phyloP scores from a whole-genome alignment of 2,888 invertebrate species.

The Eilema caniola region DNA sequence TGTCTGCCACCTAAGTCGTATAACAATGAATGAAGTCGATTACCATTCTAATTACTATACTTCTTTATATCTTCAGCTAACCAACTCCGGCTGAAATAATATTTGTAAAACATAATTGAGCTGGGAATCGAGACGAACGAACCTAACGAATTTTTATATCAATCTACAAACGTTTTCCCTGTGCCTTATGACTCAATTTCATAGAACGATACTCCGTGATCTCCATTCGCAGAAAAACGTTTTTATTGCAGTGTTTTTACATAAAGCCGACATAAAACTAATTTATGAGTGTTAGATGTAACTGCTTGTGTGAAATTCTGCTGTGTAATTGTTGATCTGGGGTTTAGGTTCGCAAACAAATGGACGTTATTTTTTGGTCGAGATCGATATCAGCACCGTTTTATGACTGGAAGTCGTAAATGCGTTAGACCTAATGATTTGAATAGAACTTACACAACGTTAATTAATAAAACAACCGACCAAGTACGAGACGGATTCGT shows the following conservation, averaged over 20 bases:
- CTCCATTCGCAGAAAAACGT: slow-evolving; percentile 64
- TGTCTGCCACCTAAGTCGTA: too few species aligned
- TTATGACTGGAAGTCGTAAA: slow-evolving; percentile 13
- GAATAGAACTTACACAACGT: neutral
- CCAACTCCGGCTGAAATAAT: too few species aligned
- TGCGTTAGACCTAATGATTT: neutral
- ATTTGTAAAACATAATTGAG: too few species aligned
- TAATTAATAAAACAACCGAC: too few species aligned
- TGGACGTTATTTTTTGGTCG: slow-evolving; percentile 14
- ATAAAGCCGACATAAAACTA: slow-evolving; percentile 76
- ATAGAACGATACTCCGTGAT: slow-evolving; percentile 49
- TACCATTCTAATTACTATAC: too few species aligned
- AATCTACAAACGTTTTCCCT: slow-evolving; percentile 30
- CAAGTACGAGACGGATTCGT: too few species aligned
- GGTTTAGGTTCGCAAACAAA: slow-evolving; percentile 19
- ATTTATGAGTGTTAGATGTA: slow-evolving; percentile 64
- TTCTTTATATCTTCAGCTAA: too few species aligned
- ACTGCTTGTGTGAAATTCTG: slow-evolving; percentile 33
- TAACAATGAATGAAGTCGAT: too few species aligned
- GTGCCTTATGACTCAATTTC: slow-evolving; percentile 56
- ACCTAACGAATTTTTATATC: slow-evolving; percentile 22
- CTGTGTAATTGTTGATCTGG: slow-evolving; percentile 26
- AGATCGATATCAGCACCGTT: slow-evolving; percentile 11
- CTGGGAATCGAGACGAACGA: too few species aligned
- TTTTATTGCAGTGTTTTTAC: slow-evolving; percentile 77